Evolutionary conservation across 2,888 invertebrate species (phyloP), one percentile per base, ranked within the genome.

Genomic region (Lydus trimaculatus): DNA sequence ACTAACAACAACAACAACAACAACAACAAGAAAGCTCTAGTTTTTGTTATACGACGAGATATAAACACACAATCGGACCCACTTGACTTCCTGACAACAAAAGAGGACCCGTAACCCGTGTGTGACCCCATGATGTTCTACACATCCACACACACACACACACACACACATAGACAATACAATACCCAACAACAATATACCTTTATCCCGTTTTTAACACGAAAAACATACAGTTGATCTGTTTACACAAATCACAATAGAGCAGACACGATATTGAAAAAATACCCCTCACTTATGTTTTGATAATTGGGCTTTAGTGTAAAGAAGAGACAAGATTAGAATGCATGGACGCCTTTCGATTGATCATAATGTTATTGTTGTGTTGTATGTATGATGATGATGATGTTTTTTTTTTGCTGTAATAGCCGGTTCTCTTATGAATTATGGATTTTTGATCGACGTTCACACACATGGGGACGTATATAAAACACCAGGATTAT

Each of bases 81-180:
- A 56, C 56, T 56, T 56, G 56, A 56, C 56, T 56, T 56, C 56
- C 56, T 56, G 56, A 25, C 56, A 56, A 56, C 56, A 56, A 56
- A 56, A 56, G 48, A 9, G 17, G 56, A 25, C 56, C 56, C 56
- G 56, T 56, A 56, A 56, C 56, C 56, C 56, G 56, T 56, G 56
- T 56, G 56, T 56, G 56, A 56, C 56, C 56, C 56, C 56, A 56
- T 56, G 25, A 56, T 56, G 25, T 25, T 4, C 56, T 4, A 7
- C 25, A 23, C 23, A 6, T 4, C 2, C 36, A 13, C 2, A 39
- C 15, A 17, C 43, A n/a, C n/a, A n/a, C n/a, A n/a, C n/a, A 36
- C 36, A 36, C 15, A 36, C 20, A 48, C 48, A 48, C 36, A 36
- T 15, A 48, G 9, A 48, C 2, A 56, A 56, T 9, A 56, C 56